A percentile compares a stretch with the other conserved stretches of the same genome.
These are phyloP conservation scores for Caenorhabditis sp. DNA, from an alignment of 2,888 invertebrate species.

Conservation along the genomic window DNA sequence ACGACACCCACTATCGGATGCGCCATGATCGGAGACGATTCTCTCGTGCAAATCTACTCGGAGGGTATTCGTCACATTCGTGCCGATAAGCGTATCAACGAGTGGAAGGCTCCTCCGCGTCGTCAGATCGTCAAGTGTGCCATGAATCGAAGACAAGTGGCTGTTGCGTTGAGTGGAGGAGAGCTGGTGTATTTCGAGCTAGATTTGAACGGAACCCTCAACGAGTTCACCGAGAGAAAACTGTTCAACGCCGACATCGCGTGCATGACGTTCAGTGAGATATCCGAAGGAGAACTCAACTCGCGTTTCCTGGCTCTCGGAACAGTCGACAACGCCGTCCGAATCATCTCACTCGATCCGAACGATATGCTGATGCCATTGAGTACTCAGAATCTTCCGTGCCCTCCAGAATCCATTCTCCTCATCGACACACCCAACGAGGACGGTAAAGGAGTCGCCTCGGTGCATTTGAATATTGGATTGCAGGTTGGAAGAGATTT, in stretches of 20 bases:
- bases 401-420: constrained; percentile 96
- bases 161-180: constrained; percentile 96
- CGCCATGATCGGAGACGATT: constrained; percentile 97
- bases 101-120: constrained; percentile 99
- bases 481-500: constrained; percentile 86
- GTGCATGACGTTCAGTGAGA: constrained; percentile 97
- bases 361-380: constrained; percentile 93
- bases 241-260: constrained; percentile 94
- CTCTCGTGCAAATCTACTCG: constrained; percentile 97
- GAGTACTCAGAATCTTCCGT: constrained; percentile 89
- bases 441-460: constrained; percentile 76
- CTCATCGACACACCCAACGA: constrained; percentile 89
- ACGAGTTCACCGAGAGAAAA: constrained; percentile 97
- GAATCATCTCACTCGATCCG: constrained; percentile 97
- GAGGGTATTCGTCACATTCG: constrained; percentile 99
- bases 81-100: constrained; percentile 97
- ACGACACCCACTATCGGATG: constrained; percentile 99
- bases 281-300: constrained; percentile 94
- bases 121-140: constrained; percentile 98
- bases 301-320: constrained; percentile 86
- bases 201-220: constrained; percentile 97
- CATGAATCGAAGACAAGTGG: constrained; percentile 98
- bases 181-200: constrained; percentile 99
- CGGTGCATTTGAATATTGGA: constrained; percentile 90
- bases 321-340: constrained; percentile 95